Base-by-base conservation (phyloP, 1,140 invertebrate species). In the Chrysopa pallens region DNA sequence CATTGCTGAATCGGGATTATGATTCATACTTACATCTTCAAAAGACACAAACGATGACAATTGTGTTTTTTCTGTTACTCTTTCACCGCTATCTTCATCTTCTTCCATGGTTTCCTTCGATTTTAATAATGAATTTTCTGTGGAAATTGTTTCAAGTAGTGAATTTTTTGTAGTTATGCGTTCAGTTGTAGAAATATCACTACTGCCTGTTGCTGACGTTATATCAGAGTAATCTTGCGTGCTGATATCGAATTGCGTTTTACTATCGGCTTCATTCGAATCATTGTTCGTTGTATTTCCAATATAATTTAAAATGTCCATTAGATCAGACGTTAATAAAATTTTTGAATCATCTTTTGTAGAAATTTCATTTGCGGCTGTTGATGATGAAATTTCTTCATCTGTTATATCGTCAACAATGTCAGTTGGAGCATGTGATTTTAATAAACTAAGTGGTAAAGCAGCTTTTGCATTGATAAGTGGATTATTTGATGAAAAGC, bases 41-140 rank as follows among this genome's bases (percentile, higher is more conserved):
- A 47, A 46, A 0, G 51, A 49, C 27, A 50, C 28, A 6, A 50
- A 39, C 17, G 49, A 40, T 15, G 46, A 46, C 27, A 50, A 46
- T 23, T 46, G 44, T 23, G 14, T 36, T 40, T 39, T 50, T 8
- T 44, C 44, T 1, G 57, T 57, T 4, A 52, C 52, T 43, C 44
- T 36, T 47, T 58, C 56, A 13, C 50, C 52, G 44, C 53, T 58
- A 6, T 56, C 50, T 38, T 45, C 47, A 23, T 17, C 41, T n/a
- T 42, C 42, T 46, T 59, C 56, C 12, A 58, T 9, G 23, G 51
- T 55, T 45, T 58, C 56, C 12, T 47, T 47, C n/a, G 52, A 54
- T 43, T 43, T 43, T 33, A 29, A 28, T 14, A 36, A 42, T 8
- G 29, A 11, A 36, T 6, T 45, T 31, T 49, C 35, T 4, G 36